Base-by-base conservation (phyloP, 2,113 vertebrate genomes). In the Meleagris gallopavo region DNA sequence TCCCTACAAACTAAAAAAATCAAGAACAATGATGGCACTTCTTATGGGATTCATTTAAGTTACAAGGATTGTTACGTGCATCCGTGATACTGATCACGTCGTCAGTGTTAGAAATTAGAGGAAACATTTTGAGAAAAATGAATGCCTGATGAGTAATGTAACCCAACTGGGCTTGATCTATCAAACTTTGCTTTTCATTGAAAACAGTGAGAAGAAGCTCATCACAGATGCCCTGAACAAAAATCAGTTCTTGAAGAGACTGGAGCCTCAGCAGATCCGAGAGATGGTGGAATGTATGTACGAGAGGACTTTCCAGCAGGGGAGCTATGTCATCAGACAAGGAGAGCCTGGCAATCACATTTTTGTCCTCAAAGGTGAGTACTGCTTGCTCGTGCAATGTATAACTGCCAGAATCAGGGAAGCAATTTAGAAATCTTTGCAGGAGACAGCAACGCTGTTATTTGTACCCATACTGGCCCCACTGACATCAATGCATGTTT, bases 231-330 rank as follows among this genome's bases (percentile, higher is more conserved):
- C 99, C 45, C 97, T 99, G 86, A 98, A 98, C 92, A 99, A 97
- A 97, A 99, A 99, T 95, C 98, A 99, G 79, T 99, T 99, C 97
- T 96, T 99, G 97, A 99, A 98, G 96, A 97, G 98, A 69, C 93
- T 99, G 96, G 99, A 99, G 93, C 97, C 97, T 83, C 98, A 98
- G 93, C 99, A 99, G 97, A 97, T 99, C 93, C 97, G 96, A 95
- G 99, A 99, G 96, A 99, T 99, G 98, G 98, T 99, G 90, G 99
- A 99, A 96, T 99, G 99, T 48, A 99, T 99, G 99, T 99, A 99
- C 4, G 98, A 98, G 88, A 98, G 98, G 88, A 98, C 96, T 14
- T 99, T 98, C 93, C 98, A 98, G 94, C 98, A 98, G 87, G 99
- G 98, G 14, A 99, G 98, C 64, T 98, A 97, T 24, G 97, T 99